Percentiles rank a stretch among this genome's conserved stretches.
Conservation (phyloP, 2,113 vertebrate genomes). For the Ictalurus furcatus region DNA sequence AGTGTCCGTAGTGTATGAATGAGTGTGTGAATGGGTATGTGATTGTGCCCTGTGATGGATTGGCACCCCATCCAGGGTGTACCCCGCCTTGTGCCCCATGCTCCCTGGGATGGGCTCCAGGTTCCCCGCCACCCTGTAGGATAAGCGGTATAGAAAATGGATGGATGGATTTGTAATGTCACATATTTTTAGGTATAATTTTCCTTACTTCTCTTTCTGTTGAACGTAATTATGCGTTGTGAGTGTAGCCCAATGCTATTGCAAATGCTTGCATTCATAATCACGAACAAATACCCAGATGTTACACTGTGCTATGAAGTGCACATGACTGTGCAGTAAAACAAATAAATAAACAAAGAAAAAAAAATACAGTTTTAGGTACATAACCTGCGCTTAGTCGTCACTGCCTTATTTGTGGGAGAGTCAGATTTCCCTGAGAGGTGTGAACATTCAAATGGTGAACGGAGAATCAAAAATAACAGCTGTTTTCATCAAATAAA, state of each 20-base stretch:
- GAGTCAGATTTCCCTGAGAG: background rate
- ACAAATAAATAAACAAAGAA: background rate
- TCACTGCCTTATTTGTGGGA: no score
- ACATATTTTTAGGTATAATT: background rate
- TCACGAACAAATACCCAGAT: background rate
- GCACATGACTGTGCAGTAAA: no score
- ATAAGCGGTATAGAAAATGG: no score
- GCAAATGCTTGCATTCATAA: background rate
- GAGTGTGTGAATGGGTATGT: no score
- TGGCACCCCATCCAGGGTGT: no score
- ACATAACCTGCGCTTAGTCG: background rate
- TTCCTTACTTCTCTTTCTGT: background rate
- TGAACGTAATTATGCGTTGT: background rate
- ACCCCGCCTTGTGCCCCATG: no score
- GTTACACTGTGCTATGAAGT: background rate
- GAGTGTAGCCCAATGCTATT: background rate
- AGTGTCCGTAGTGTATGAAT: no score
- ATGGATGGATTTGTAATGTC: no score
- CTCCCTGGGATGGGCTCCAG: no score
- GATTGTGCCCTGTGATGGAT: no score
- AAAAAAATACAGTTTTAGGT: background rate
- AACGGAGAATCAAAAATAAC: background rate
- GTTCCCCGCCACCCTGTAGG: no score
- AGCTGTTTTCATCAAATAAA: background rate
- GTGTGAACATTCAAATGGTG: background rate